Base-by-base conservation (phyloP, 2,113 vertebrate genomes). In the Prionailurus viverrinus region DNA sequence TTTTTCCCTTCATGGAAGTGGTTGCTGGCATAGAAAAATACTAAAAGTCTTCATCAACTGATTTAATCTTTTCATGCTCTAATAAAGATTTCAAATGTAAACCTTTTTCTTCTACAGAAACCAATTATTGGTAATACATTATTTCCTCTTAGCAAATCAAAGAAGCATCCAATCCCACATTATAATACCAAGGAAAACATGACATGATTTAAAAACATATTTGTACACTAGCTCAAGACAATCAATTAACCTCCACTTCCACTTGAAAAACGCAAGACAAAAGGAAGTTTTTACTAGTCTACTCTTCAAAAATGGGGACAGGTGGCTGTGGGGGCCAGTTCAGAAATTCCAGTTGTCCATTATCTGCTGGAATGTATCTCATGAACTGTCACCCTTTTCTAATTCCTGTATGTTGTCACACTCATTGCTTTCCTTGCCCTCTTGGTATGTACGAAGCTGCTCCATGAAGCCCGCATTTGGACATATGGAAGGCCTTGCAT, bases 391-490 rank as follows among this genome's bases (percentile, higher is more conserved):
- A 91, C 31, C 7, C 45, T 66, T 88, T 81, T 97, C 51, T 33
- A 36, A 92, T 87, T 79, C 66, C 18, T 79, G 45, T 51, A 53
- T 92, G 92, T 29, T 79, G 45, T 98, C 98, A 97, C 81, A 97
- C 55, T 0, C 95, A 87, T 55, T 97, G 97, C 94, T 97, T 97
- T 69, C 82, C 48, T 95, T 97, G 96, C 92, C 89, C 55, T 99
- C 99, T 96, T 98, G 98, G 98, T 99, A 99, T 87, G 98, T 98
- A 97, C 98, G 99, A n/a, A 99, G 99, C 96, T 99, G 99, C n/a
- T 99, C 99, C 98, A 99, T 97, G 98, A 99, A 99, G 85, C 99
- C 99, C 1, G 99, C 98, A 98, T 99, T 99, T 23, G 99, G 99
- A 97, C 99, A 99, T 55, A 99, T 98, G 0, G 97, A 98, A 10